Base-by-base conservation (phyloP, 2,797 vertebrate species). In the Spea hammondii region DNA sequence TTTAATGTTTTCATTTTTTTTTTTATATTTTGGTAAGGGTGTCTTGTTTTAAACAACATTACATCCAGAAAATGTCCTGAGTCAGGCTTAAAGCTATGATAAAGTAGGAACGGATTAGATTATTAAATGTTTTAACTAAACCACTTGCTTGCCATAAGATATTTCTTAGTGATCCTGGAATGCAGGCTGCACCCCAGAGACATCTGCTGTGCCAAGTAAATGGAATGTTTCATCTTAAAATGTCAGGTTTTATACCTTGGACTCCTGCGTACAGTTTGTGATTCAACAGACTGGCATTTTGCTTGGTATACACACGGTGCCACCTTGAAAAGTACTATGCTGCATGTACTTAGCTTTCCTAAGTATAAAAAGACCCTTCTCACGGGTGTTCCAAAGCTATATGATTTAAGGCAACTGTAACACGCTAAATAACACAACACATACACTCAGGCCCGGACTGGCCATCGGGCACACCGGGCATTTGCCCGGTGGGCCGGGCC, bases 31-130 rank as follows among this genome's bases (percentile, higher is more conserved):
- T 62, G 59, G 59, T 12, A 62, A 62, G 14, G 3, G 14, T 6
- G n/a, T 7, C 9, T 65, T 65, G 45, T 46, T 55, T 65, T 62
- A 67, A 79, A 67, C 64, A 78, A 2, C 50, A 46, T 76, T 50
- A 71, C 70, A 50, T 76, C 79, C 68, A 76, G 74, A 69, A 81
- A 81, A 77, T 71, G 60, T 60, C 54, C 51, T 76, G 62, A 72
- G 73, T 76, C 64, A 72, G 46, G 66, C 74, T 67, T 65, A 70
- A 66, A 77, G 79, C 47, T 54, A 32, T 32, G 32, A 32, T 32
- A 32, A 32, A 32, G 32, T 65, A 65, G 71, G 69, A 17, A 7
- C 6, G 59, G 13, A 76, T 67, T 76, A 62, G 50, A 71, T 67
- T 65, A 32, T 32, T 1, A 32, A 32, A 32, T 32, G 32, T 32